phyloP scores from a whole-genome alignment of 2,113 vertebrate species.

The Spilogale gracilis region DNA sequence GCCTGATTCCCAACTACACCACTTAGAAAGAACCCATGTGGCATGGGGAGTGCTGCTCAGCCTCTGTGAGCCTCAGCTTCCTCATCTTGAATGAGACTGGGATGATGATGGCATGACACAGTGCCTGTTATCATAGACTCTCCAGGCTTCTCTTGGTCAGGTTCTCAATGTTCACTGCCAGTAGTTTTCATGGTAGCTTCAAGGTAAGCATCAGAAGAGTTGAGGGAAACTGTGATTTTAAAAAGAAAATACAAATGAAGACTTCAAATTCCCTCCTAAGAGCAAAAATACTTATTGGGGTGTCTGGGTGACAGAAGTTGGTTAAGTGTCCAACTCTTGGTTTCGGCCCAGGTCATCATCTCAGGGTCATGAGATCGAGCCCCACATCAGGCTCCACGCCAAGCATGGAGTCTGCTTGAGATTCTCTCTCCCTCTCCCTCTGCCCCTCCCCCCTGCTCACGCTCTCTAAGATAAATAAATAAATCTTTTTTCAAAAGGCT shows the following conservation, averaged over 20 bases:
- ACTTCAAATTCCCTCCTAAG: background rate
- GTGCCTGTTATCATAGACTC: background rate
- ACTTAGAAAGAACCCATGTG: rapidly evolving
- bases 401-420: background rate
- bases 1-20: background rate
- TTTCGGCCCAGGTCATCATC: background rate
- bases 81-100: background rate
- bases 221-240: background rate
- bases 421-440: background rate
- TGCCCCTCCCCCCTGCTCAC: background rate
- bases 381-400: background rate
- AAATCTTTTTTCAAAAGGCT: background rate
- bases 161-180: background rate
- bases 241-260: slow-evolving; percentile 13
- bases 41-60: rapidly evolving
- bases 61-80: background rate
- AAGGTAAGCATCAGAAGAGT: background rate
- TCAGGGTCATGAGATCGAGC: background rate
- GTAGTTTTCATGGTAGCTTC: background rate
- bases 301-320: rapidly evolving
- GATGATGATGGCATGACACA: rapidly evolving
- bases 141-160: background rate
- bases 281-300: background rate
- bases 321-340: background rate
- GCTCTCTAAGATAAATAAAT: background rate